Evolutionary conservation across 2,888 invertebrate species (phyloP).

Genomic region (Polydesmus complanatus): DNA sequence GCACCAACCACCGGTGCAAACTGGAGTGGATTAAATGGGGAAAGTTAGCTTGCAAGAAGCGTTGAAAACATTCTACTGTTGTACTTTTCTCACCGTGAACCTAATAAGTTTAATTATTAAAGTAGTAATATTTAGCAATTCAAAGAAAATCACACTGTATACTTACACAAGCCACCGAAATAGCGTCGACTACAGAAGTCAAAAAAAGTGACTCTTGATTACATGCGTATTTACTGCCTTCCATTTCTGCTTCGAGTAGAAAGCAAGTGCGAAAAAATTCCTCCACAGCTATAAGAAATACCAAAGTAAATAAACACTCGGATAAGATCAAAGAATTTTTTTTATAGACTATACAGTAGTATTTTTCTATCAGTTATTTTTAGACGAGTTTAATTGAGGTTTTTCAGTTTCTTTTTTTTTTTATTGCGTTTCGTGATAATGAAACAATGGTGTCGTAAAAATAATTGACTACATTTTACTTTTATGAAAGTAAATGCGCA

Average conservation of each 20-base stretch:
- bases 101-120: not conserved
- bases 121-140: not conserved
- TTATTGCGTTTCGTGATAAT: not conserved
- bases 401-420: not conserved
- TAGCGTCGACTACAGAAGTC: constrained; percentile 1
- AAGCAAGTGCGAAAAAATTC: constrained; percentile 10
- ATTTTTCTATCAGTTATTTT: not conserved
- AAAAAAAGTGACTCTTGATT: constrained; percentile 8
- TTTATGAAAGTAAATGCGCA: not conserved
- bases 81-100: not conserved
- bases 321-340: not conserved
- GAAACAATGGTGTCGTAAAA: not conserved
- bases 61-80: not conserved
- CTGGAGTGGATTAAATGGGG: constrained; percentile 12
- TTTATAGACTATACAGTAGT: not conserved
- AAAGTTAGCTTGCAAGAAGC: constrained; percentile 2
- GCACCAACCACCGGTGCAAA: constrained; percentile 10
- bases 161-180: constrained; percentile 6
- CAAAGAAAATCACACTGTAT: not conserved
- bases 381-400: too few species aligned
- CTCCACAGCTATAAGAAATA: not conserved
- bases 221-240: constrained; percentile 11
- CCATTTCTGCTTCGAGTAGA: constrained; percentile 11
- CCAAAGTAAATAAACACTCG: not conserved
- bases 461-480: not conserved